Base-by-base conservation (phyloP, 2,888 invertebrate species). In the Phortica okadai region DNA sequence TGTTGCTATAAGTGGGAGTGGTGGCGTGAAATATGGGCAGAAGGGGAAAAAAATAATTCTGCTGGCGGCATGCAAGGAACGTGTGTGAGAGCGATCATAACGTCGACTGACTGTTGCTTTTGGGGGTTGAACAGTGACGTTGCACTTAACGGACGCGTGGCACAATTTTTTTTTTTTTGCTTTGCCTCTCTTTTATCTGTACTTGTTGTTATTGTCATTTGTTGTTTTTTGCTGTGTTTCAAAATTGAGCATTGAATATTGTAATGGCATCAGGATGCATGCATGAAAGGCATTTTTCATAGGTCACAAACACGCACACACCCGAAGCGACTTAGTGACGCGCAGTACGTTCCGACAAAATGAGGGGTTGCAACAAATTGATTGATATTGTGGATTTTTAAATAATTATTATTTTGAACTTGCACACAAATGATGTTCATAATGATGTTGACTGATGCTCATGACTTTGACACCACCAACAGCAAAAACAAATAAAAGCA, bases 401-500 rank as follows among this genome's bases (percentile, higher is more conserved):
- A 78, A 78, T 79, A 79, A 81, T 81, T 81, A 81, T 79, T 75
- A 69, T 76, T 77, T 75, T 74, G 45, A 56, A 14, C 66, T 73
- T 76, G 74, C 33, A 25, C 41, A 25, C 33, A 14, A 54, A 54
- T 16, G 54, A 42, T 33, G 33, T 33, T 33, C 33, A 33, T 33
- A 16, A 16, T 69, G 14, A 16, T 45, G 42, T 7, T 44, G 69
- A 45, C 42, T 59, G 66, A 41, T 54, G 33, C 45, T 21, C 33
- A 64, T 82, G 82, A 82, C 82, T 82, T 78, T 80, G 64, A 73
- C 82, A 76, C 77, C 78, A 75, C 41, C 74, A 64, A 67, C 70
- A 59, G 50, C n/a, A 54, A 70, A 6, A 70, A 74, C 82, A 77
- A 74, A 75, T 66, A 56, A 72, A 64, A 41, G 74, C 62, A 56